phyloP scores from a whole-genome alignment of 2,888 invertebrate genomes.

The Helicoverpa assulta region DNA sequence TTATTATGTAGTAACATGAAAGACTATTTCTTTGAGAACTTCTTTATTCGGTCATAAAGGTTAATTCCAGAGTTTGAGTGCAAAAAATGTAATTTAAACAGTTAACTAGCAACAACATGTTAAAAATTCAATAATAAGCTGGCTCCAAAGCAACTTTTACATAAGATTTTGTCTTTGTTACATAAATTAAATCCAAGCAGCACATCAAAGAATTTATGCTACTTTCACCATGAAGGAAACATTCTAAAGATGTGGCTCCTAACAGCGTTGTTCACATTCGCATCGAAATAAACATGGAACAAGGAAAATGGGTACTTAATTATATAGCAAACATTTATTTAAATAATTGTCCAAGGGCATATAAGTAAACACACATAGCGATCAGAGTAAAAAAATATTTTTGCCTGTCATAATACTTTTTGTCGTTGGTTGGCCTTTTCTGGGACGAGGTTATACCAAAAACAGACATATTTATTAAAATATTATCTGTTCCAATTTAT shows the following conservation, averaged over 20 bases:
- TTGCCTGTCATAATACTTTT: too few relatives aligned
- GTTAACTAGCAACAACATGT: not conserved
- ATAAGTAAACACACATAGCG: constrained; percentile 12
- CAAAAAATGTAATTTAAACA: not conserved
- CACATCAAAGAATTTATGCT: constrained; percentile 16
- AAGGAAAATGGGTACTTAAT: constrained; percentile 41
- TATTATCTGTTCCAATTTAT: too few relatives aligned
- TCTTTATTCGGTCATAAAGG: too few relatives aligned
- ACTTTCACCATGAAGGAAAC: constrained; percentile 28
- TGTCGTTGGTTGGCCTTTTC: too few relatives aligned
- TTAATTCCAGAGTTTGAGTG: too few relatives aligned
- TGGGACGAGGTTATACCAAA: too few relatives aligned
- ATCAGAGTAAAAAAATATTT: too few relatives aligned
- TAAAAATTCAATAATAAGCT: not conserved
- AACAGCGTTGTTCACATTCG: not conserved
- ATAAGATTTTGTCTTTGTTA: constrained; percentile 28
- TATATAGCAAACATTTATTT: constrained; percentile 14
- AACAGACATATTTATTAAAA: too few relatives aligned
- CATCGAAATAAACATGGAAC: constrained; percentile 10
- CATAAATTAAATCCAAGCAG: constrained; percentile 23
- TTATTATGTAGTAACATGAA: too few relatives aligned
- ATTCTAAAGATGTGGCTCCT: not conserved
- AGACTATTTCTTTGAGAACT: too few relatives aligned
- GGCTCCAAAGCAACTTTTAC: not conserved
- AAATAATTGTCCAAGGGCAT: constrained; percentile 18